Conservation (phyloP, 2,888 invertebrate species). For the Stenodema calcarata region DNA sequence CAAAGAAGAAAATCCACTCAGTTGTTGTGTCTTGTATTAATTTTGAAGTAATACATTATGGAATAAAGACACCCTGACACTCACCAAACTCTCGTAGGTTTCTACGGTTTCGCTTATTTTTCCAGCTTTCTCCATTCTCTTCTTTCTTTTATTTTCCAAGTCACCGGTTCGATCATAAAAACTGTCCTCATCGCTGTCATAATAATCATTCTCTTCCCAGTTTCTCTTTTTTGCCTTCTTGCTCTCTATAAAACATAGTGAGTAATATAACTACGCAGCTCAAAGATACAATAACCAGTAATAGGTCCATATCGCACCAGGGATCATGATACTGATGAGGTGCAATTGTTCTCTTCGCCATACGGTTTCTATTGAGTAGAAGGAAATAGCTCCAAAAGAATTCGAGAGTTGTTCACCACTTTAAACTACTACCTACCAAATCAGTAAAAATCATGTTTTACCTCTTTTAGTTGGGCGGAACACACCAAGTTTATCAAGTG, state of each 20-base stretch:
- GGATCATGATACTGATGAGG: too few species aligned
- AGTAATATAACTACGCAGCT: too few species aligned
- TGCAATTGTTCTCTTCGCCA: neutral
- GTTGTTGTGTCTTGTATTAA: too few species aligned
- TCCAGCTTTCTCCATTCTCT: conserved; percentile 71
- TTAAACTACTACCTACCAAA: too few species aligned
- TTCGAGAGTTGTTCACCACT: too few species aligned
- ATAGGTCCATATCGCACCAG: too few species aligned
- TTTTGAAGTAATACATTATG: neutral
- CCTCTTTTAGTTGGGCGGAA: conserved; percentile 87
- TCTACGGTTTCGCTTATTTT: conserved; percentile 66
- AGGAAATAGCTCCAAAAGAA: too few species aligned
- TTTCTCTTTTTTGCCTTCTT: conserved; percentile 79
- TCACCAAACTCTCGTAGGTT: conserved; percentile 63
- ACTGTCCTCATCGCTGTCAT: conserved; percentile 94
- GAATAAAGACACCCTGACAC: neutral
- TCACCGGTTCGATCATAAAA: conserved; percentile 92
- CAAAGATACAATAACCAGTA: too few species aligned
- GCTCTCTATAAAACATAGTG: conserved; percentile 70
- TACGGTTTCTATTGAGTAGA: neutral
- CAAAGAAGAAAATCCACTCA: conserved; percentile 53
- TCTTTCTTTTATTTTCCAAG: conserved; percentile 83
- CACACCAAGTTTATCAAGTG: conserved; percentile 76
- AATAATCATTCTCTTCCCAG: conserved; percentile 88
- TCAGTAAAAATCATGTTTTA: conserved; percentile 60